Evolutionary conservation across 2,888 invertebrate genomes (phyloP).

Genomic region (Thera obeliscata): DNA sequence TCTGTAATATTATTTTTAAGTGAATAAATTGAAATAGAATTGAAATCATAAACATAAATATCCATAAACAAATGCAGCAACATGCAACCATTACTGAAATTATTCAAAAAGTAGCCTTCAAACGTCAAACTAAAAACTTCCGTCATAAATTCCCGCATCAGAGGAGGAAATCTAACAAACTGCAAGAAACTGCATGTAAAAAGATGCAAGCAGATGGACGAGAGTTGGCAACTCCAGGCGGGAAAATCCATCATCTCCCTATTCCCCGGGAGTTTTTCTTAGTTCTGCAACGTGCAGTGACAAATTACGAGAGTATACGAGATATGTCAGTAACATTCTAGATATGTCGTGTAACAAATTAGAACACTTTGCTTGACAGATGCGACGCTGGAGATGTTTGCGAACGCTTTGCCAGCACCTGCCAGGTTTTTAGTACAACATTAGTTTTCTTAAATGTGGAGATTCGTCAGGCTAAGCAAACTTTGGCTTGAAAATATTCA

Average conservation of each 20-base stretch:
- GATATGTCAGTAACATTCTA: slow-evolving; percentile 19
- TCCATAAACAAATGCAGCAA: no score
- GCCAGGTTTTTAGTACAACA: slow-evolving; percentile 7
- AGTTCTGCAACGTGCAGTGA: slow-evolving; percentile 18
- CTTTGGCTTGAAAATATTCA: slow-evolving; percentile 6
- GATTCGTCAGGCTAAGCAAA: slow-evolving; percentile 16
- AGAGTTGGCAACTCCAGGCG: slow-evolving; percentile 14
- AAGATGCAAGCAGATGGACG: slow-evolving; percentile 19
- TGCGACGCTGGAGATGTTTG: slow-evolving; percentile 25
- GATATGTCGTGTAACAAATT: slow-evolving; percentile 29
- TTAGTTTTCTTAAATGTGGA: slow-evolving; percentile 8
- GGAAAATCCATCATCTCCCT: slow-evolving; percentile 10
- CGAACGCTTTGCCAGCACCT: slow-evolving; percentile 20
- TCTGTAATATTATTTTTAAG: no score
- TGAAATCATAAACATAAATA: background rate
- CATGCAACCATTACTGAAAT: slow-evolving; percentile 10
- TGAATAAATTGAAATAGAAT: background rate
- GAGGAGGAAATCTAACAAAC: slow-evolving; percentile 26
- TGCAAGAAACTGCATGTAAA: slow-evolving; percentile 18
- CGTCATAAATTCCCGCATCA: slow-evolving; percentile 30
- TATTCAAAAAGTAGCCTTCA: slow-evolving; percentile 7
- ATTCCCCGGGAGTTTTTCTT: slow-evolving; percentile 16
- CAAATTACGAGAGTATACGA: slow-evolving; percentile 16
- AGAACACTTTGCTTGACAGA: slow-evolving; percentile 23
- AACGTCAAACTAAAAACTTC: slow-evolving; percentile 23